These are phyloP conservation scores for Tenualosa ilisha DNA, from an alignment of 2,797 vertebrate genomes.

Conservation along the genomic window DNA sequence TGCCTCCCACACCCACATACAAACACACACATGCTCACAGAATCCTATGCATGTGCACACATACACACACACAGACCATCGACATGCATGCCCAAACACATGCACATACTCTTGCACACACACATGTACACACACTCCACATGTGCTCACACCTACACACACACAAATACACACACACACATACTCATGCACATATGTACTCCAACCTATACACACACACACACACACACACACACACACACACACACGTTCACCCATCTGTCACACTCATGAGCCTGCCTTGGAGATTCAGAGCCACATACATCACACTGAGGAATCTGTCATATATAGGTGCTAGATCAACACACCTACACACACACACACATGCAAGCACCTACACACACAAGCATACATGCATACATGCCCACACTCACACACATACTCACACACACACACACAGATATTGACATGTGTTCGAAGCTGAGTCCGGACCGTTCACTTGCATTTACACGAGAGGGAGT, in stretches of 20 bases:
- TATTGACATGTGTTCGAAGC: not conserved
- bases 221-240: not conserved
- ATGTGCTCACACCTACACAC: no score
- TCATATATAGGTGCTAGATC: constrained; percentile 7
- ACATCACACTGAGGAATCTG: not conserved
- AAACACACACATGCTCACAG: no score
- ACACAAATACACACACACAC: no score
- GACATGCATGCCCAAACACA: no score
- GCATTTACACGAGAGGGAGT: no score
- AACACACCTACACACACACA: not conserved
- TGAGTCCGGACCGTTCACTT: not conserved
- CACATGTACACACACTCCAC: no score
- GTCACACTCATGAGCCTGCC: not conserved
- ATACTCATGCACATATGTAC: not conserved
- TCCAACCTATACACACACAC: not conserved
- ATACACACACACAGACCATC: not conserved
- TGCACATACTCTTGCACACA: no score
- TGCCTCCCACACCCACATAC: no score
- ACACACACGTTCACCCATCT: not conserved
- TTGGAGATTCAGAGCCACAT: constrained; percentile 7
- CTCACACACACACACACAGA: not conserved
- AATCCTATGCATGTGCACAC: not conserved
- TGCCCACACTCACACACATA: not conserved
- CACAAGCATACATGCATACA: no score
- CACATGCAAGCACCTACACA: no score